Conservation (phyloP, 2,797 vertebrate genomes). For the Lerista edwardsae region DNA sequence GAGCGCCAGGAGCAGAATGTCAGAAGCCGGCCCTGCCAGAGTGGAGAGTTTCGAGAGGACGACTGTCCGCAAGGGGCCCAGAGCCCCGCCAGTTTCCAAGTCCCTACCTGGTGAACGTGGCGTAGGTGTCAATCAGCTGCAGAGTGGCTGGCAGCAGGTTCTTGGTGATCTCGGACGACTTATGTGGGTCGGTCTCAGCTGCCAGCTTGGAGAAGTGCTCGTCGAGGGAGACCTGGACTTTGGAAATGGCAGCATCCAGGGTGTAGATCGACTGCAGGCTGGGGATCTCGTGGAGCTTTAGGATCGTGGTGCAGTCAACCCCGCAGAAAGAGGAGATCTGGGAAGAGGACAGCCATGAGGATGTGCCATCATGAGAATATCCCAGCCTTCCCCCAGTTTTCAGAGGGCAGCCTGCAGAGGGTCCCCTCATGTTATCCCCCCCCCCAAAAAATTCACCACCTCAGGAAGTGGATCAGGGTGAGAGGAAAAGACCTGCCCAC, state of each 20-base stretch:
- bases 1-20: background rate
- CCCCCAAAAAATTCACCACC: background rate
- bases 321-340: constrained; percentile 95
- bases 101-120: constrained; percentile 89
- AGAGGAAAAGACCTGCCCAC: background rate
- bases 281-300: constrained; percentile 91
- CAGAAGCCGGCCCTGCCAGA: too few relatives aligned
- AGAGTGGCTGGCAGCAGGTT: constrained; percentile 93
- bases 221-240: constrained; percentile 97
- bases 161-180: constrained; percentile 94
- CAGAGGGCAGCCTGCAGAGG: background rate
- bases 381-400: background rate
- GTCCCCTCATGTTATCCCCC: too few relatives aligned
- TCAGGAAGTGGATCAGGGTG: too few relatives aligned
- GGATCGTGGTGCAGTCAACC: constrained; percentile 87
- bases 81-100: background rate
- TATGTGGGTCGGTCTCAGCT: constrained; percentile 89
- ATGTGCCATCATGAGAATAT: too few relatives aligned
- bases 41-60: background rate
- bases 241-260: constrained; percentile 95
- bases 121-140: constrained; percentile 93
- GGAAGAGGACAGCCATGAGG: constrained; percentile 46
- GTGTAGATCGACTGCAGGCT: constrained; percentile 96
- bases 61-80: background rate
- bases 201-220: constrained; percentile 96